Evolutionary conservation across 2,888 invertebrate genomes (phyloP).

Genomic region (Eupithecia subfuscata): DNA sequence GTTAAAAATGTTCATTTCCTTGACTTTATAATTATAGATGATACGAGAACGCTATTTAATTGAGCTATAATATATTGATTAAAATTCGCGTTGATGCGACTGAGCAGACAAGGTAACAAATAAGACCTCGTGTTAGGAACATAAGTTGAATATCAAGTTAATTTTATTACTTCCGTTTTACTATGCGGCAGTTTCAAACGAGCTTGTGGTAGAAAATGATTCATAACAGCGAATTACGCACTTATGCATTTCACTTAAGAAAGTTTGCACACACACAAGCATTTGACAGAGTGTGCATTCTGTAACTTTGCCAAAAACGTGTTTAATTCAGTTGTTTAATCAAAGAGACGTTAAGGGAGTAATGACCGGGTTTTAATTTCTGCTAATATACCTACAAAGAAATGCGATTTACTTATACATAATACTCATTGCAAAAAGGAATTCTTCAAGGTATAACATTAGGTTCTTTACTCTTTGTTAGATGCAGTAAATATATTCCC

Average conservation of each 20-base stretch:
- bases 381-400: neutral
- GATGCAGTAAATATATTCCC: neutral
- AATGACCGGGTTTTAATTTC: constrained; percentile 12
- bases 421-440: neutral
- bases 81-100: constrained; percentile 11
- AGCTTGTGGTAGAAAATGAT: neutral
- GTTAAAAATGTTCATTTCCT: neutral
- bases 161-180: constrained; percentile 22
- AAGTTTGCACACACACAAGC: constrained; percentile 12
- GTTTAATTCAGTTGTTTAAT: constrained; percentile 15
- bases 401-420: neutral
- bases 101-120: constrained; percentile 6
- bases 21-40: constrained; percentile 1
- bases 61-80: neutral
- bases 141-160: constrained; percentile 24
- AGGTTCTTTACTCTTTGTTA: neutral
- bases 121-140: constrained; percentile 18
- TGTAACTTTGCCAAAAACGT: constrained; percentile 34
- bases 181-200: constrained; percentile 10
- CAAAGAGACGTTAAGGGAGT: neutral
- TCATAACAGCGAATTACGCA: constrained; percentile 8
- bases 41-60: constrained; percentile 6
- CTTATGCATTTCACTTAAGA: constrained; percentile 12
- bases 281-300: constrained; percentile 2
- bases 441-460: neutral